Percentiles rank a stretch among this genome's conserved stretches.
These are phyloP conservation scores for Tachystola acroxantha DNA, from an alignment of 2,888 invertebrate species.

Conservation along the genomic window DNA sequence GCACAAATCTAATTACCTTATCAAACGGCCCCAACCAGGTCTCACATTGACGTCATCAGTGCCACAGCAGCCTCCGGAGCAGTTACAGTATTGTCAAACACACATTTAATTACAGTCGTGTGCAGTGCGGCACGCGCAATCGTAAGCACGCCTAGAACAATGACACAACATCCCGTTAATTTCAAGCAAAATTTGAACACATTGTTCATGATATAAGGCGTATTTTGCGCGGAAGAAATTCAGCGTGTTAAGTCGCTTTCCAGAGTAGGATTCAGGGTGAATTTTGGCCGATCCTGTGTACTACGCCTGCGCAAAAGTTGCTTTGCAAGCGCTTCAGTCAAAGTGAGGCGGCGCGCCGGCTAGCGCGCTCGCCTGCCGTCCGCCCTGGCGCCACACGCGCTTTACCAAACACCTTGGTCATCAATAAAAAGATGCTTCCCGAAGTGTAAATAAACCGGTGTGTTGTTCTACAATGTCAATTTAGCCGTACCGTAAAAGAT, in stretches of 20 bases:
- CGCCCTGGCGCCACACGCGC: conserved; percentile 48
- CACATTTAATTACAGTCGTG: conserved; percentile 76
- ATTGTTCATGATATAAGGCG: conserved; percentile 11
- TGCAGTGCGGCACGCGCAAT: conserved; percentile 76
- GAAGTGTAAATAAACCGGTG: conserved; percentile 34
- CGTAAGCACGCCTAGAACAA: conserved; percentile 26
- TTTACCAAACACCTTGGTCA: conserved; percentile 44
- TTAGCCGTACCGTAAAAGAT: conserved; percentile 28
- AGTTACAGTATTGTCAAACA: conserved; percentile 68
- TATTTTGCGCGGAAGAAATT: conserved; percentile 10
- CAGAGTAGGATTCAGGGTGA: conserved; percentile 33
- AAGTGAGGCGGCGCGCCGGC: conserved; percentile 74
- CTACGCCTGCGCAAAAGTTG: conserved; percentile 63
- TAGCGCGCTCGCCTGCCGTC: conserved; percentile 77
- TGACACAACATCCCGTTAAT: conserved; percentile 7
- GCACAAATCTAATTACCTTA: conserved; percentile 10
- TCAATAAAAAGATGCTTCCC: conserved; percentile 57
- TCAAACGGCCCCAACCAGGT: conserved; percentile 9
- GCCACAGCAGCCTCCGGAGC: conserved; percentile 54
- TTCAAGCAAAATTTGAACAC: conserved; percentile 13
- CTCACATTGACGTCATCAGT: conserved; percentile 65
- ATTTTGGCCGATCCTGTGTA: conserved; percentile 70
- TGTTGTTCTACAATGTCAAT: conserved; percentile 55
- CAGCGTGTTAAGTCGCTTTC: conserved; percentile 29
- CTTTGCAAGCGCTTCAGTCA: conserved; percentile 54